Base-by-base conservation (phyloP, 2,113 vertebrate species). In the Hemiscyllium ocellatum region DNA sequence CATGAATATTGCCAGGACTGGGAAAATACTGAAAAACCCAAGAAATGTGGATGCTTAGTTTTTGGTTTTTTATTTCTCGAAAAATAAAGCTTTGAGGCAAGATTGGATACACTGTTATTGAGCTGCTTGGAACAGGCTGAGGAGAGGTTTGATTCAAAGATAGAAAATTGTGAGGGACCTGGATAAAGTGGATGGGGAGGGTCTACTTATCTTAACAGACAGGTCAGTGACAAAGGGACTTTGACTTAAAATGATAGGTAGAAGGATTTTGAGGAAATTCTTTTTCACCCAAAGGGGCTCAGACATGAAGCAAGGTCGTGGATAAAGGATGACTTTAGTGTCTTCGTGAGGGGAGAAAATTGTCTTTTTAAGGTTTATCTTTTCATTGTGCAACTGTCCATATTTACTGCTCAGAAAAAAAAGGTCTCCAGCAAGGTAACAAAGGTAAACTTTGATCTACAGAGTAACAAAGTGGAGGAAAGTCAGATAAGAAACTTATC, bases 401-500 rank as follows among this genome's bases (percentile, higher is more conserved):
- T 22, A 56, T 89, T 89, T 56, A 89, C 86, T 56, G 86, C 86
- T 89, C 12, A 89, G 50, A 50, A 89, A 89, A 89, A 52, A 56
- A 47, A 89, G 24, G 22, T 47, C 76, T 33, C 33, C 76, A 37
- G 50, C 86, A 89, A 50, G 52, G 50, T 26, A 89, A 89, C 86
- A 89, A 89, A 50, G 42, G 47, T 29, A 89, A 56, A 22, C 52
- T 89, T 50, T 89, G 86, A 89, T 89, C 42, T 56, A 52, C 22
- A 37, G 78, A n/a, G 78, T 0, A 69, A 22, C 3, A 22, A 37
- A 80, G 76, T 87, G 86, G 47, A 52, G 86, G 10, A 5, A 89
- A 89, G 86, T 89, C 52, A 90, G 87, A 61, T 90, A 90, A 90
- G 26, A 90, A 42, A 90, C 87, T 15, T 90, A 17, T 90, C 87